Conservation (phyloP, 2,797 vertebrate species). For the Girardinus metallicus region DNA sequence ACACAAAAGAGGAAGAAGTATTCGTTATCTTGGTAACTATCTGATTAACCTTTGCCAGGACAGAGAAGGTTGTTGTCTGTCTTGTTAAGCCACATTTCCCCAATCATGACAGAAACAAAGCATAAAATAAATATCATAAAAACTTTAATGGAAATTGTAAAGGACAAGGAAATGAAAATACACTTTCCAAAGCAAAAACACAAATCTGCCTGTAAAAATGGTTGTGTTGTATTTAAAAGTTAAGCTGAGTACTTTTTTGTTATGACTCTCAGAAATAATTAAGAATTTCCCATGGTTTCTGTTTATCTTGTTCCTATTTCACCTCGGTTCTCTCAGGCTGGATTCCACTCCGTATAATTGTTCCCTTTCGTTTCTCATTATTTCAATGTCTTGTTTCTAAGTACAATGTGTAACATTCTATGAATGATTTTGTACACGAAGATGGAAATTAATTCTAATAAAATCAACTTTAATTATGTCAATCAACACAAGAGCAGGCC, state of each 20-base stretch:
- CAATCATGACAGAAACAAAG: background rate
- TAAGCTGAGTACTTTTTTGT: background rate
- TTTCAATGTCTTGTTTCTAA: no score
- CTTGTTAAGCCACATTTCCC: slow-evolving; percentile 6
- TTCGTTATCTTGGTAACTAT: rapidly evolving
- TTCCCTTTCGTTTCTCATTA: background rate
- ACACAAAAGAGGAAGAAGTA: background rate
- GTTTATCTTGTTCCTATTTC: slow-evolving; percentile 17
- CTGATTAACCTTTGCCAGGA: no score
- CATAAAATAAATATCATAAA: background rate
- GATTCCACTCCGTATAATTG: rapidly evolving
- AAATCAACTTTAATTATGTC: no score
- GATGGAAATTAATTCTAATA: no score
- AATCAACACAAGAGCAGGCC: no score
- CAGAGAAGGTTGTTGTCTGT: background rate
- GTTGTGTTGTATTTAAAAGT: no score
- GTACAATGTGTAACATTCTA: no score
- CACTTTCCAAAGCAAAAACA: no score
- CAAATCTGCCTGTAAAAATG: no score
- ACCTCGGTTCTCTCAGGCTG: background rate
- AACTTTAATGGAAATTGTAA: no score
- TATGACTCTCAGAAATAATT: background rate
- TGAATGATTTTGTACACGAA: no score
- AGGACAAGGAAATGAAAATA: no score
- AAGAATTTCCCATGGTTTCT: background rate